Percentiles rank a stretch among this genome's conserved stretches.
These are phyloP conservation scores for Apus apus DNA, from an alignment of 2,113 vertebrate genomes.

Conservation along the genomic window DNA sequence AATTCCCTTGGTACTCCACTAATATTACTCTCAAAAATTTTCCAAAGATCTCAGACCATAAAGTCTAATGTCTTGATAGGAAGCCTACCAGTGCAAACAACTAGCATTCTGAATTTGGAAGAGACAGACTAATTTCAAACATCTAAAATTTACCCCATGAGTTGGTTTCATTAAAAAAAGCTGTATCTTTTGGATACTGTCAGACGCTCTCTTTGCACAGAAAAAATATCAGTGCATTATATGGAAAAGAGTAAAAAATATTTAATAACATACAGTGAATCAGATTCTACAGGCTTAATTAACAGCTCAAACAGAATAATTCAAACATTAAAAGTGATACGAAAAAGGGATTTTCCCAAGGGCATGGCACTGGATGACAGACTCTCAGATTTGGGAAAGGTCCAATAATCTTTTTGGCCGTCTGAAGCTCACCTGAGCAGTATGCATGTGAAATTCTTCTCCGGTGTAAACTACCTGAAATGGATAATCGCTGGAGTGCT, in stretches of 20 bases:
- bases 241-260: neutral
- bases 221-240: neutral
- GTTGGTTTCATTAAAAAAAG: neutral
- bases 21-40: neutral
- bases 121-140: neutral
- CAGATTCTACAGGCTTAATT: neutral
- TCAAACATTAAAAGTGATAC: neutral
- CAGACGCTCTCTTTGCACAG: neutral
- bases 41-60: neutral
- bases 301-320: neutral
- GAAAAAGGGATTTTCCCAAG: neutral
- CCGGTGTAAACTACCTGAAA: neutral
- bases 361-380: neutral
- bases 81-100: neutral
- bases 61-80: neutral
- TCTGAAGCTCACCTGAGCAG: neutral
- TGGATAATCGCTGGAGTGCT: neutral
- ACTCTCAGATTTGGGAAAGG: neutral
- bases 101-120: neutral
- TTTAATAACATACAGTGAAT: neutral
- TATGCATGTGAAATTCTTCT: neutral
- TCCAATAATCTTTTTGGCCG: neutral
- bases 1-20: neutral
- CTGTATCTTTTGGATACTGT: neutral
- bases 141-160: neutral